Evolutionary conservation across 2,888 invertebrate species (phyloP), one percentile per base, ranked within the genome.

Genomic region (Volucella inanis): DNA sequence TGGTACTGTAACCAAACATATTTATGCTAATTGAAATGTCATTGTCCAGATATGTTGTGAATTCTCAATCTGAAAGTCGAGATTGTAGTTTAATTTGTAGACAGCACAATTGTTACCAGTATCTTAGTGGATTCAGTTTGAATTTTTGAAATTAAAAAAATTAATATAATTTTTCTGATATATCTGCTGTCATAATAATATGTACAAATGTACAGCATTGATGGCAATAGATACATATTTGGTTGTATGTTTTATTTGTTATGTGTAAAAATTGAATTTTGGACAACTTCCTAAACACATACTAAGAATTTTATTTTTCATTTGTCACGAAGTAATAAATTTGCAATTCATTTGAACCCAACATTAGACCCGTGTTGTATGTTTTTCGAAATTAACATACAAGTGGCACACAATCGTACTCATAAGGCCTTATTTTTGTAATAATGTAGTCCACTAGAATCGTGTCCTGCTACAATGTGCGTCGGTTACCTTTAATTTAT

Each of bases 311-410:
- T 38, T 50, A 39, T 31, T 6, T n/a, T 2, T 22, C 50, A 61
- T 52, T 38, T 47, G 39, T 39, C 38, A 8, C 11, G 64, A 38
- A 4, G 49, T 6, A 31, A 31, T 12, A 49, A 49, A 64, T 49
- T 64, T 49, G 41, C 64, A 49, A 50, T 70, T 59, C 70, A 39
- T 39, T 47, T 55, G 45, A 71, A 52, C 41, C 61, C 64, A 65
- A 43, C 57, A 47, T n/a, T 31, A 62, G 54, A 10, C 61, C 59
- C 41, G 38, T 47, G 74, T 38, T 57, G 22, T 57, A 64, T 75
- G 52, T 55, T 62, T 52, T 57, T 50, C 67, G 41, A 72, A 82
- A 68, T 78, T 78, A 59, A 72, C 82, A 72, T 57, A 62, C 41
- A 77, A 62, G 62, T 52, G 14, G 52, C 22, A 45, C 59, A 31